A percentile compares a stretch with the other conserved stretches of the same genome.
Conservation (phyloP, 2,113 vertebrate species). For the Miniopterus natalensis region DNA sequence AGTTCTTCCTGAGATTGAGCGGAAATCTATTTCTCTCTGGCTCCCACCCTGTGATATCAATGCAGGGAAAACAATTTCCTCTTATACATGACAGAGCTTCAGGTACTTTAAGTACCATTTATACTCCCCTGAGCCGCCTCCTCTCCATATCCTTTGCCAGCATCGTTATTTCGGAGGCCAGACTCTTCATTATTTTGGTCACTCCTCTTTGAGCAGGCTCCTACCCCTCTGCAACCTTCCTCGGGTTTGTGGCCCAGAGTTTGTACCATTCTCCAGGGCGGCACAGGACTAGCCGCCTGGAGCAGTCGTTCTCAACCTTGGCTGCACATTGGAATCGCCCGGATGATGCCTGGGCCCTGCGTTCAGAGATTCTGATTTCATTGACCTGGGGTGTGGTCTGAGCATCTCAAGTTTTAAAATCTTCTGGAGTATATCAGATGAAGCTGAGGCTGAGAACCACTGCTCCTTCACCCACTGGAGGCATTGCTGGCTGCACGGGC, state of each 20-base stretch:
- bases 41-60: background rate
- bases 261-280: background rate
- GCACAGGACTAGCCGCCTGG: background rate
- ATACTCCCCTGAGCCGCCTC: too few species aligned
- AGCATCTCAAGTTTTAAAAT: background rate
- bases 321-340: background rate
- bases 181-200: background rate
- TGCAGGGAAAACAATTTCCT: background rate
- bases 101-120: background rate
- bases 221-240: background rate
- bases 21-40: constrained; percentile 7
- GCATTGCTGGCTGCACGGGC: background rate
- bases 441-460: background rate
- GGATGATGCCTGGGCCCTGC: background rate
- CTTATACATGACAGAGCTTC: background rate
- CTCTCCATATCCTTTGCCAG: background rate
- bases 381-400: background rate
- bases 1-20: background rate
- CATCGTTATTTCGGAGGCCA: background rate
- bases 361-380: background rate
- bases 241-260: background rate
- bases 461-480: background rate
- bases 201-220: background rate
- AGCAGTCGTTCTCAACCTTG: background rate
- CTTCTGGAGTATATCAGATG: background rate